phyloP scores from a whole-genome alignment of 2,113 vertebrate genomes.

The Scolopax mira region DNA sequence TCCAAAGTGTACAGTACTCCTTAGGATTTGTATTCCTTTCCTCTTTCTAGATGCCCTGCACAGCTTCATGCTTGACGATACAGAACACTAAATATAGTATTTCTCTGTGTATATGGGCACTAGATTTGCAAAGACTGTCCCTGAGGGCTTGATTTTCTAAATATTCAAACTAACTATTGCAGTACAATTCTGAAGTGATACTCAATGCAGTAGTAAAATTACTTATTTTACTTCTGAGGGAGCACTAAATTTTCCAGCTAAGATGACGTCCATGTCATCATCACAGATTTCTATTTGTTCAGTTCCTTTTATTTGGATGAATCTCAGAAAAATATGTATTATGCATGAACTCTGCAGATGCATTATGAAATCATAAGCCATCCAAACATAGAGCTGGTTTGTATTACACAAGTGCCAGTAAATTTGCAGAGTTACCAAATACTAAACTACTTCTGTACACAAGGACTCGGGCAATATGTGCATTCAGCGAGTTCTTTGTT shows the following conservation, averaged over 20 bases:
- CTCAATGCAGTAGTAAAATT: not conserved
- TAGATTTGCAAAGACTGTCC: not conserved
- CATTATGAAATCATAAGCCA: not conserved
- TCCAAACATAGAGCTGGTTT: not conserved
- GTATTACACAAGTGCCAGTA: not conserved
- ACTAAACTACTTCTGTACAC: not conserved
- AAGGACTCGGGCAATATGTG: not conserved
- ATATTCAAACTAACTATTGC: not conserved
- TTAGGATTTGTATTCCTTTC: not conserved
- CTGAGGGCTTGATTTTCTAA: not conserved
- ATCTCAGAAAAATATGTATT: not conserved
- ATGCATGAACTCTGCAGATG: constrained; percentile 5
- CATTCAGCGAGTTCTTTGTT: constrained; percentile 21
- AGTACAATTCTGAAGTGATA: not conserved
- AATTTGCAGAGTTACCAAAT: constrained; percentile 1
- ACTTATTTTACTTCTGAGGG: not conserved
- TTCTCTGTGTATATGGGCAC: not conserved
- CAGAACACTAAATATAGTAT: not conserved
- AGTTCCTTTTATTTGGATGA: constrained; percentile 3
- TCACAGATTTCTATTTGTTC: constrained; percentile 14
- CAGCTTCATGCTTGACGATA: not conserved
- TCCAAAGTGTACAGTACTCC: not conserved
- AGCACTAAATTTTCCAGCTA: not conserved
- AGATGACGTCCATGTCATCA: not conserved
- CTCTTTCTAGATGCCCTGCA: not conserved